phyloP scores from a whole-genome alignment of 2,113 vertebrate genomes.

The Guaruba guarouba region DNA sequence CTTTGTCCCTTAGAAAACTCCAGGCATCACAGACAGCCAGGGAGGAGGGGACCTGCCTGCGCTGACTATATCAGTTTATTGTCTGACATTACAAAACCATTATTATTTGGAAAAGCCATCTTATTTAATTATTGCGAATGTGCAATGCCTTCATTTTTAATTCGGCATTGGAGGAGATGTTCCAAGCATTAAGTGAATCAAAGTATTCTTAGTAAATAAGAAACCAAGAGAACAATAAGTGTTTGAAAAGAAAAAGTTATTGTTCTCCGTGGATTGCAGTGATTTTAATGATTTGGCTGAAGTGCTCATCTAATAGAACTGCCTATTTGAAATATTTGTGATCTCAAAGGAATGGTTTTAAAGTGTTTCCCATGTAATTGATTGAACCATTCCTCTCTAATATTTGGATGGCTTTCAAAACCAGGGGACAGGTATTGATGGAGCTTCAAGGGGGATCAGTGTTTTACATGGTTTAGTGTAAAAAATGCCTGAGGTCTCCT shows the following conservation, averaged over 20 bases:
- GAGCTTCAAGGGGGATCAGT: background rate
- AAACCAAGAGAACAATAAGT: background rate
- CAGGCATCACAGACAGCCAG: background rate
- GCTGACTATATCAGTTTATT: background rate
- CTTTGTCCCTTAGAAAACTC: background rate
- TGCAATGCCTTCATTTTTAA: background rate
- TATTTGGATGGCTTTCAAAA: background rate
- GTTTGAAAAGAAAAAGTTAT: background rate
- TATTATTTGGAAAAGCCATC: background rate
- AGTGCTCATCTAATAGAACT: constrained; percentile 22
- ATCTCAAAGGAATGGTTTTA: constrained; percentile 1
- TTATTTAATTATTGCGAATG: background rate
- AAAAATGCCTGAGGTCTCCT: background rate
- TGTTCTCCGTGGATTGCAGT: constrained; percentile 1
- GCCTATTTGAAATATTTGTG: constrained; percentile 1
- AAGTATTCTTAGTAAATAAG: constrained; percentile 28
- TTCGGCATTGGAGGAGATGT: background rate
- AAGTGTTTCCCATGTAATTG: background rate
- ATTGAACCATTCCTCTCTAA: constrained; percentile 20
- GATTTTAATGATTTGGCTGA: constrained; percentile 23
- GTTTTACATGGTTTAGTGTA: background rate
- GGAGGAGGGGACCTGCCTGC: background rate
- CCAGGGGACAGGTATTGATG: background rate
- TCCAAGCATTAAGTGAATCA: constrained; percentile 13
- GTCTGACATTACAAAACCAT: background rate